Conservation (phyloP, 2,888 invertebrate species). For the Ceriagrion tenellum region DNA sequence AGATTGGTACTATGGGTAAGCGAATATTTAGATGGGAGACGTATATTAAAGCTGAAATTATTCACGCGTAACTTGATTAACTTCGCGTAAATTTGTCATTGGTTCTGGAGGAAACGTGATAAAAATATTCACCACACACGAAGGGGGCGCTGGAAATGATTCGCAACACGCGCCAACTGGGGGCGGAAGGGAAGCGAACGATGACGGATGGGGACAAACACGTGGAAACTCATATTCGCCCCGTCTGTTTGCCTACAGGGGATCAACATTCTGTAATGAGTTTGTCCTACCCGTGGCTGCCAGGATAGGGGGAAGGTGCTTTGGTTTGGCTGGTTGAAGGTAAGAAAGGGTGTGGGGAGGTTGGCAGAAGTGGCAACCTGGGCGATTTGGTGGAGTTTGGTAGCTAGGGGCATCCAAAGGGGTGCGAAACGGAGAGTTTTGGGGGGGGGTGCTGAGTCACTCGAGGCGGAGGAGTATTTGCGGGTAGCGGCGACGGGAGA, state of each 20-base stretch:
- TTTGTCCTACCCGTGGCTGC: constrained; percentile 51
- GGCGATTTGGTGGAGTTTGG: too few relatives aligned
- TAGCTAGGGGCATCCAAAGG: neutral
- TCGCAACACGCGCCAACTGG: neutral
- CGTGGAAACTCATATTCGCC: constrained; percentile 34
- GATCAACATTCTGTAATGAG: constrained; percentile 61
- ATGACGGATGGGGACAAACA: constrained; percentile 48
- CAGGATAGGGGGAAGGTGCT: neutral
- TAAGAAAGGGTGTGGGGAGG: neutral
- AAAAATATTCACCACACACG: neutral
- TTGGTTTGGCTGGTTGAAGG: neutral
- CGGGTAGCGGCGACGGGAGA: neutral
- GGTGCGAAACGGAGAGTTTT: neutral
- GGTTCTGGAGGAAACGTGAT: neutral
- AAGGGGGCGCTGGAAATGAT: neutral
- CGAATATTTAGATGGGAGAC: too few relatives aligned
- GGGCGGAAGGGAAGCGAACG: neutral
- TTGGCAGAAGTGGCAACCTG: neutral
- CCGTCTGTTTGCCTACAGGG: constrained; percentile 51
- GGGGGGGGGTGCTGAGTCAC: too few relatives aligned
- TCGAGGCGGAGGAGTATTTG: neutral
- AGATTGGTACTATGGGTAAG: too few relatives aligned
- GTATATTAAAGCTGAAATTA: too few relatives aligned
- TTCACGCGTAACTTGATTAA: neutral
- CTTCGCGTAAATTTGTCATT: neutral